These are phyloP conservation scores for Passerina amoena DNA, from an alignment of 2,113 vertebrate species.

Conservation along the genomic window DNA sequence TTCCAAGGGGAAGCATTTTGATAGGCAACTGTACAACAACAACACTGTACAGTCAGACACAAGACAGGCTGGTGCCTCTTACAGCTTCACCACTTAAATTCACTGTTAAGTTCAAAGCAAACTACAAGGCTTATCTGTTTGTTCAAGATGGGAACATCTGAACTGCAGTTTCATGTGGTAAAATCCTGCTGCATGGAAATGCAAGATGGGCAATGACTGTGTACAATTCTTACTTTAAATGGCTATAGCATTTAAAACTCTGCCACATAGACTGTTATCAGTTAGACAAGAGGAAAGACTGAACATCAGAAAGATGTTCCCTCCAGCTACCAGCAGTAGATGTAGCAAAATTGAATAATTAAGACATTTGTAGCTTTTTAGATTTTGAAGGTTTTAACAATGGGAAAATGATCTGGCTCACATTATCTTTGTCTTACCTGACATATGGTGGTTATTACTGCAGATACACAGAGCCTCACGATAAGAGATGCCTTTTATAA, in stretches of 20 bases:
- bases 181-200: background rate
- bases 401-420: background rate
- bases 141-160: background rate
- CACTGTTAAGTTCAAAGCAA: background rate
- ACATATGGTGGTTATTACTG: background rate
- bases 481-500: constrained; percentile 7
- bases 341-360: background rate
- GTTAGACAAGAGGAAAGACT: background rate
- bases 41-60: background rate
- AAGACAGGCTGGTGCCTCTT: background rate
- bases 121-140: background rate
- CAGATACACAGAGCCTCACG: background rate
- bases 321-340: background rate
- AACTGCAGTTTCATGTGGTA: background rate
- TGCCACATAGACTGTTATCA: background rate
- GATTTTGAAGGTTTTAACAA: constrained; percentile 2
- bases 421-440: background rate
- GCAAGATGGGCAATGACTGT: background rate
- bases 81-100: background rate
- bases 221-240: background rate
- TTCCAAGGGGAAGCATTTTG: background rate
- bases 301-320: background rate
- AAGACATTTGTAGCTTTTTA: background rate
- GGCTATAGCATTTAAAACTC: background rate
- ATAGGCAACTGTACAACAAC: background rate